Evolutionary conservation across 2,797 vertebrate species (phyloP), one percentile per base, ranked within the genome.

Genomic region (Acridotheres tristis): DNA sequence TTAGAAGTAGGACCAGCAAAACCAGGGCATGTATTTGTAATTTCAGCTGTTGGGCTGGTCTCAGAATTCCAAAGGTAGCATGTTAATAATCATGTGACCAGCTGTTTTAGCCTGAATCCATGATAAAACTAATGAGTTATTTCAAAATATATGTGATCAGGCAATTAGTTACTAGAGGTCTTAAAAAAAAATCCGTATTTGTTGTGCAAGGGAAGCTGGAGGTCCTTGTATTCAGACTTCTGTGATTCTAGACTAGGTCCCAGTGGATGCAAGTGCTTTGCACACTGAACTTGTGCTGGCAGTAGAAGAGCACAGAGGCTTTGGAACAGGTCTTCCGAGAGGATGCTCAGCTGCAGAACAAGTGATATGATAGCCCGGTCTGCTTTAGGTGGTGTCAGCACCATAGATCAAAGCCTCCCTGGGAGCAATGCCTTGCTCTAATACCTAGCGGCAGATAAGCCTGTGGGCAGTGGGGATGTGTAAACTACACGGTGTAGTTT

Each of bases 401-500:
- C 30, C 0, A 0, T 4, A 5, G 30, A 15, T 47, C 2, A 5
- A 54, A 32, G 13, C 23, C 55, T 58, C 12, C 80, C 32, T 5
- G 40, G 29, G 53, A 79, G 0, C 13, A 47, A 15, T n/a, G 30
- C 7, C 42, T 50, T 55, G 21, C 26, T 42, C 42, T 57, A 47
- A 38, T 13, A 25, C 0, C 0, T 20, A 14, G 47, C 2, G 5
- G 26, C 19, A 19, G 27, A 17, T 42, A 7, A 1, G 2, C 3
- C 2, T 45, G 20, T 61, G 36, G 78, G 72, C 48, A 55, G 0
- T 5, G n/a, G 26, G 18, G 14, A 6, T 3, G 0, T 58, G 63
- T 58, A 58, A 92, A 43, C 12, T 22, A 5, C 11, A 2, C 0
- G 0, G 17, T 1, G 0, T 30, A 55, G 42, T n/a, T 69, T 3